Evolutionary conservation across 2,888 invertebrate species (phyloP).

Genomic region (Eucera pruinosa): DNA sequence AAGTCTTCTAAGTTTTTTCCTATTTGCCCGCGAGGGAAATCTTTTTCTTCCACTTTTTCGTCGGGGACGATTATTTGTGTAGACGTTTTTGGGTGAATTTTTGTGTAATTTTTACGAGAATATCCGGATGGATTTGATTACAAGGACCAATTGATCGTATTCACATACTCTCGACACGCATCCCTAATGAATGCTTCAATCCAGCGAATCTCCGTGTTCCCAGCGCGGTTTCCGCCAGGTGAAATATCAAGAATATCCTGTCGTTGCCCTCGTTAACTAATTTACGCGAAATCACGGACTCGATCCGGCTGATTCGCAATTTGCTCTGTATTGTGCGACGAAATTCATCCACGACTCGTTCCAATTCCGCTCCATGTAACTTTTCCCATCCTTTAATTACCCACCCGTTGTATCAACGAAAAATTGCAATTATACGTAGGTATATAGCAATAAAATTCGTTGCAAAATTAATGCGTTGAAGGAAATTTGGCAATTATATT

Average conservation of each 20-base stretch:
- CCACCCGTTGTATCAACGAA: not conserved
- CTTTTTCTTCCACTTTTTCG: not conserved
- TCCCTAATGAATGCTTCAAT: conserved; percentile 63
- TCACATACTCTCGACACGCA: conserved; percentile 18
- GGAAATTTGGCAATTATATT: too few species aligned
- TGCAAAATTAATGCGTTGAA: too few species aligned
- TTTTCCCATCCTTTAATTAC: not conserved
- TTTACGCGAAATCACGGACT: conserved; percentile 46
- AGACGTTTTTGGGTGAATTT: too few species aligned
- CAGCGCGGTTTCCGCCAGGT: conserved; percentile 22
- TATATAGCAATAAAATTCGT: too few species aligned
- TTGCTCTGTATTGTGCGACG: conserved; percentile 39
- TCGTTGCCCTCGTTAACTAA: conserved; percentile 46
- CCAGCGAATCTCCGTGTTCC: conserved; percentile 17
- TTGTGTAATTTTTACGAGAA: too few species aligned
- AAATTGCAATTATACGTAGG: too few species aligned
- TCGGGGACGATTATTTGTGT: too few species aligned
- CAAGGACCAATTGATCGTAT: conserved; percentile 61
- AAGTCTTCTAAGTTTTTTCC: too few species aligned
- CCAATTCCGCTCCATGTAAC: not conserved
- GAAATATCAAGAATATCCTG: conserved; percentile 44
- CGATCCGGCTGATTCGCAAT: conserved; percentile 51
- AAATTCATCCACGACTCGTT: not conserved
- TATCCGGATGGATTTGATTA: conserved; percentile 62
- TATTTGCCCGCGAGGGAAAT: too few species aligned